Percentiles rank a stretch among this genome's conserved stretches.
Conservation (phyloP, 1,140 invertebrate genomes). For the Diachasma alloeum region DNA sequence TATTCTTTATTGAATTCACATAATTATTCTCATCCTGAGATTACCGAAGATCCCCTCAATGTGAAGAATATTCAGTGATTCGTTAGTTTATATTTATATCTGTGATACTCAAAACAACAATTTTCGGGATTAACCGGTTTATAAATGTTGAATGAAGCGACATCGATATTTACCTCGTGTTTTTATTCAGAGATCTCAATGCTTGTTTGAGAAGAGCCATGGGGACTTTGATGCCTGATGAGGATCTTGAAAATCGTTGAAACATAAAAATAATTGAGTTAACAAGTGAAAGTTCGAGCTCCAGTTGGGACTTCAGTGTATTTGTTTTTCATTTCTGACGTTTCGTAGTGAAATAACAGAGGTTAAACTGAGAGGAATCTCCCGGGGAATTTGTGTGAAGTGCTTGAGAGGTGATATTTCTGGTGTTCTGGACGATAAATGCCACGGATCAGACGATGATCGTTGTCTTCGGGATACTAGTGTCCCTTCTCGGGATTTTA, state of each 20-base stretch:
- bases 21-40: neutral
- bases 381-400: neutral
- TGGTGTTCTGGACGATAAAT: slow-evolving; percentile 2
- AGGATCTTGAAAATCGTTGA: neutral
- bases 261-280: neutral
- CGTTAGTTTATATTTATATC: too few species aligned
- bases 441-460: slow-evolving; percentile 16
- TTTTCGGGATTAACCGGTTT: too few species aligned
- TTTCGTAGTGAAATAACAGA: neutral
- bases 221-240: neutral
- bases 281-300: neutral
- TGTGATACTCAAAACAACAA: too few species aligned
- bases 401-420: neutral
- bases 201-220: neutral
- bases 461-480: slow-evolving; percentile 19
- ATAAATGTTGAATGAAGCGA: neutral
- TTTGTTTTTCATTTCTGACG: neutral
- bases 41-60: too few species aligned
- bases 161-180: neutral
- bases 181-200: neutral
- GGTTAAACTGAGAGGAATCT: neutral
- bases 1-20: neutral
- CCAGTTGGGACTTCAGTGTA: neutral
- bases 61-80: too few species aligned
- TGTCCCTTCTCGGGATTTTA: slow-evolving; percentile 14